These are phyloP conservation scores for Tachuris rubrigastra DNA, from an alignment of 2,113 vertebrate species.

Conservation along the genomic window DNA sequence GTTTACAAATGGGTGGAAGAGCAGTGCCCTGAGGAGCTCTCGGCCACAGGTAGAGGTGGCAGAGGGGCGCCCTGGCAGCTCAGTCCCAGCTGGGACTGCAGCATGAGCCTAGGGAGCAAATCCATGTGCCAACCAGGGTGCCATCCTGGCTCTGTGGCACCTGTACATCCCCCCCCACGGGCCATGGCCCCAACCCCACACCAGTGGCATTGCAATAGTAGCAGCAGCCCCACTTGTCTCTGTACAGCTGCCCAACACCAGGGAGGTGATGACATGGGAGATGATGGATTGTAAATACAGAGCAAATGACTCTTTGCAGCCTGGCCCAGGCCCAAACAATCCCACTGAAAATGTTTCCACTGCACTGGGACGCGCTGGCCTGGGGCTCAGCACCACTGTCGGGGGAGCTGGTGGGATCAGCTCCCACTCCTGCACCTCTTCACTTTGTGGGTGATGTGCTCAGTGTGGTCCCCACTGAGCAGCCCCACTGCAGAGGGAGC, in stretches of 20 bases:
- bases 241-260: not conserved
- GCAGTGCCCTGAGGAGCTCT: not conserved
- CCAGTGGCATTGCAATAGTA: rapidly evolving
- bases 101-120: not conserved
- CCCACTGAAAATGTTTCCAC: not conserved
- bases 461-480: rapidly evolving
- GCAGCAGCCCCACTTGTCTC: rapidly evolving
- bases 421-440: not conserved
- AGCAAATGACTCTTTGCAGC: not conserved
- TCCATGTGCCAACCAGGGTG: rapidly evolving
- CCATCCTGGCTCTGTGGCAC: not conserved
- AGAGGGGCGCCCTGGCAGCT: not conserved
- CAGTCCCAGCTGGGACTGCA: rapidly evolving
- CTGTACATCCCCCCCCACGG: rapidly evolving
- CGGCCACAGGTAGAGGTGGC: not conserved
- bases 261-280: not conserved
- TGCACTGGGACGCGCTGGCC: not conserved
- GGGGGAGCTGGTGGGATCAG: not conserved
- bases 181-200: not conserved
- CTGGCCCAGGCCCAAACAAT: not conserved
- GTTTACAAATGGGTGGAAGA: not conserved
- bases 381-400: rapidly evolving
- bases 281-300: not conserved
- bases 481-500: not conserved
- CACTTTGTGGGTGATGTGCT: not conserved